Percentiles rank a stretch among this genome's conserved stretches.
Conservation (phyloP, 1,140 invertebrate species). For the Laupala kohalensis region DNA sequence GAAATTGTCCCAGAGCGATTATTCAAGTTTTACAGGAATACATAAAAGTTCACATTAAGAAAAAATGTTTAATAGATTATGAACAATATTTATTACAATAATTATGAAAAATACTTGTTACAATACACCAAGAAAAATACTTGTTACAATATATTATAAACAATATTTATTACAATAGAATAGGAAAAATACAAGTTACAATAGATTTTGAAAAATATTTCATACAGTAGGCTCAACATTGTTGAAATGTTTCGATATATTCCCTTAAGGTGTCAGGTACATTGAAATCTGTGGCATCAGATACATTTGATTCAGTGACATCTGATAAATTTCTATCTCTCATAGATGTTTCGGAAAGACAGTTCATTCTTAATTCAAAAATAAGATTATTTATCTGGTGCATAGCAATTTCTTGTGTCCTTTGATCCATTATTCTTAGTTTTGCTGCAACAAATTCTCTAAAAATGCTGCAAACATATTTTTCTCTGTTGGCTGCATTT, state of each 20-base stretch:
- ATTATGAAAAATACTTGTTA: constrained; percentile 1
- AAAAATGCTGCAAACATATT: background rate
- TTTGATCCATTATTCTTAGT: background rate
- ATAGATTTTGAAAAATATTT: background rate
- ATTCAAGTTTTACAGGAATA: background rate
- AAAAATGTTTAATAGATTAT: background rate
- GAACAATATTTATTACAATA: background rate
- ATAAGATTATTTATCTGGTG: background rate
- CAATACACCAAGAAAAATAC: background rate
- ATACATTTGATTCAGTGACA: background rate
- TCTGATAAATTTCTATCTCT: too few relatives aligned
- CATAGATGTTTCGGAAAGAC: too few relatives aligned
- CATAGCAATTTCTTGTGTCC: background rate
- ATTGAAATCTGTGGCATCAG: background rate
- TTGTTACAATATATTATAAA: background rate
- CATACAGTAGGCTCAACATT: background rate
- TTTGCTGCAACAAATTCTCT: background rate
- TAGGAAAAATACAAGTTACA: constrained; percentile 2
- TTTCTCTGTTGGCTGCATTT: background rate
- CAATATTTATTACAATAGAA: too few relatives aligned
- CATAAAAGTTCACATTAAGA: background rate
- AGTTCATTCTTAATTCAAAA: background rate
- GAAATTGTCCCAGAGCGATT: constrained; percentile 7
- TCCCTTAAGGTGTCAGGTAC: background rate
- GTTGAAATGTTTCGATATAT: background rate